Percentiles rank a stretch among this genome's conserved stretches.
These are phyloP conservation scores for Oryzias sinensis DNA, from an alignment of 2,797 vertebrate species.

Conservation along the genomic window DNA sequence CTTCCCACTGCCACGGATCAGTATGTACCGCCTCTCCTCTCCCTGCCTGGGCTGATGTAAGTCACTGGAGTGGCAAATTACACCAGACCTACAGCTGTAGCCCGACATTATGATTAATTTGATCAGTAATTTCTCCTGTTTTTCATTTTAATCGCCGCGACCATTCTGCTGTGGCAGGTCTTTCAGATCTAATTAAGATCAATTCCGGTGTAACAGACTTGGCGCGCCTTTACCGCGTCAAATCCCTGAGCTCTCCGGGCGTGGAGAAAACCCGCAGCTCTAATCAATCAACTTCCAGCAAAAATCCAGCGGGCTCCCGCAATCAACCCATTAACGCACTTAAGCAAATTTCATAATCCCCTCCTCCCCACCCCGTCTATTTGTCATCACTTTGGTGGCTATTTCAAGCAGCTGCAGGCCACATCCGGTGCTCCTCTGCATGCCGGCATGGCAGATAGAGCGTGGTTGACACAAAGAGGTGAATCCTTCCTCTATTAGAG, in stretches of 20 bases:
- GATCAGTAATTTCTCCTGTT: slow-evolving; percentile 99
- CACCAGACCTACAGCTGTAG: slow-evolving; percentile 99
- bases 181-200: slow-evolving; percentile 99
- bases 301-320: slow-evolving; percentile 80
- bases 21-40: slow-evolving; percentile 84
- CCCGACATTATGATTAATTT: slow-evolving; percentile 99
- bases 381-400: slow-evolving; percentile 83
- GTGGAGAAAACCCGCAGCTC: slow-evolving; percentile 91
- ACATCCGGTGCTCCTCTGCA: slow-evolving; percentile 31
- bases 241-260: slow-evolving; percentile 91
- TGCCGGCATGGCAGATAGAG: slow-evolving; percentile 17
- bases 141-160: slow-evolving; percentile 99
- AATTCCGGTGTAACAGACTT: slow-evolving; percentile 99
- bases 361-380: slow-evolving; percentile 65
- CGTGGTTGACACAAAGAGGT: slow-evolving; percentile 34
- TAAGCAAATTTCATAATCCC: slow-evolving; percentile 98
- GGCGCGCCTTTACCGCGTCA: slow-evolving; percentile 84
- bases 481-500: slow-evolving; percentile 48
- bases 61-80: slow-evolving; percentile 99
- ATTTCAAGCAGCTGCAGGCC: slow-evolving; percentile 47
- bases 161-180: slow-evolving; percentile 99
- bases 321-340: slow-evolving; percentile 97
- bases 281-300: slow-evolving; percentile 94
- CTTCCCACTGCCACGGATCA: slow-evolving; percentile 87
- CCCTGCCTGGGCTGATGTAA: slow-evolving; percentile 93